Base-by-base conservation (phyloP, 2,113 vertebrate species). In the Stictonetta naevosa region DNA sequence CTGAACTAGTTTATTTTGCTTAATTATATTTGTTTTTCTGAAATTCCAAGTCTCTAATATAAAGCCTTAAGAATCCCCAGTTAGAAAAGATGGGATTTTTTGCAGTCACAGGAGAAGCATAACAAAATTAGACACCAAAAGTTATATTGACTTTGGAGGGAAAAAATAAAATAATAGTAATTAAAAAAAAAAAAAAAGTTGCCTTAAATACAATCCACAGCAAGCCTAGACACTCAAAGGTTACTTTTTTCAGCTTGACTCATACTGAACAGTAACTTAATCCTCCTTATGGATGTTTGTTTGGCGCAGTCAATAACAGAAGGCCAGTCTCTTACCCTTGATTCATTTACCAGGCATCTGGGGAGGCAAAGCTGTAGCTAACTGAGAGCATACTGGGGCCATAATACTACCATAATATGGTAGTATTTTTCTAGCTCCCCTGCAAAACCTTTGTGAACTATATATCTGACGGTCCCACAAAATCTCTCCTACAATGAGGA, bases 161-260 rank as follows among this genome's bases (percentile, higher is more conserved):
- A 5, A 3, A 42, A 46, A 62, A n/a, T 42, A 42, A 46, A 19
- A 46, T 13, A 46, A 46, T 38, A 38, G 10, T 38, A 38, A 38
- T 38, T n/a, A n/a, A 38, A 8, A 38, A 40, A 40, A 40, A 2
- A 44, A 18, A 44, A 0, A 7, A 40, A 2, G 2, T 10, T 59
- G 6, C 8, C 9, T 72, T 67, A 31, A n/a, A 60, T 95, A 16
- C 26, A 71, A 53, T 55, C 18, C 23, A 42, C 21, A 69, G 10
- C 52, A 56, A 23, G 6, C 3, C 16, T 6, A 76, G 22, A 13
- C 6, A 44, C 4, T 53, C 29, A 4, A 58, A 73, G 3, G 5
- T 2, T 71, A 13, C 4, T 14, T 76, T 80, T 78, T 55, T 69
- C 48, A 52, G 17, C 8, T 28, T 44, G 22, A 28, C 9, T 75